Percentiles rank a stretch among this genome's conserved stretches.
phyloP scores from a whole-genome alignment of 2,888 invertebrate genomes.

The Acheta domesticus region DNA sequence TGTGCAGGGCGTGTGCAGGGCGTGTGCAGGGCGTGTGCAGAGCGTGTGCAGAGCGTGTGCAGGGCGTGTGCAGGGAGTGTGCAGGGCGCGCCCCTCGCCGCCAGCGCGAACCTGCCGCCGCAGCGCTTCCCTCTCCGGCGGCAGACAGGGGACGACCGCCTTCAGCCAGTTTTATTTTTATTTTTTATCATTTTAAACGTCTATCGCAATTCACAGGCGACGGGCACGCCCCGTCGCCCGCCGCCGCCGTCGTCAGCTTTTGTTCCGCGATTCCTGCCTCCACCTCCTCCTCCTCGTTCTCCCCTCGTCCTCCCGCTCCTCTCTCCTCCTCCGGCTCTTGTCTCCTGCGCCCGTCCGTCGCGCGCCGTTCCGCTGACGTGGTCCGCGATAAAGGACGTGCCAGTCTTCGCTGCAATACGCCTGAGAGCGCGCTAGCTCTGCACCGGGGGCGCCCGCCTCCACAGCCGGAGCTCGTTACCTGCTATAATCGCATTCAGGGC shows the following conservation, averaged over 20 bases:
- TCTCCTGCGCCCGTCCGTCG: background rate
- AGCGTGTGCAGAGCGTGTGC: too few relatives aligned
- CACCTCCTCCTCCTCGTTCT: background rate
- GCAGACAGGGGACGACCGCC: background rate
- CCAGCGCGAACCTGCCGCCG: background rate
- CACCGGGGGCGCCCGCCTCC: too few relatives aligned
- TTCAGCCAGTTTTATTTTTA: background rate
- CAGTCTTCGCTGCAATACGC: too few relatives aligned
- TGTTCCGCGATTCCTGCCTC: background rate
- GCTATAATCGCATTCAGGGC: too few relatives aligned
- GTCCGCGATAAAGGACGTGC: background rate
- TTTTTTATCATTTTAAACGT: slow-evolving; percentile 12
- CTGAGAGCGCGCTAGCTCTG: too few relatives aligned
- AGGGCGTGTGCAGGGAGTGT: too few relatives aligned
- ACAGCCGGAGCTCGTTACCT: too few relatives aligned
- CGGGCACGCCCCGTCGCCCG: background rate
- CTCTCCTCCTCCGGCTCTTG: background rate
- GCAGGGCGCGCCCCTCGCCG: background rate
- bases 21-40: too few relatives aligned
- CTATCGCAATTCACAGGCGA: background rate
- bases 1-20: too few relatives aligned
- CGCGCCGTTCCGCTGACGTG: background rate
- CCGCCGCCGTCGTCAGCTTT: background rate
- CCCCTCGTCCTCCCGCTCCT: background rate
- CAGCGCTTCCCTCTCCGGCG: background rate